Evolutionary conservation across 2,888 invertebrate species (phyloP).

Genomic region (Apotomis capreana): DNA sequence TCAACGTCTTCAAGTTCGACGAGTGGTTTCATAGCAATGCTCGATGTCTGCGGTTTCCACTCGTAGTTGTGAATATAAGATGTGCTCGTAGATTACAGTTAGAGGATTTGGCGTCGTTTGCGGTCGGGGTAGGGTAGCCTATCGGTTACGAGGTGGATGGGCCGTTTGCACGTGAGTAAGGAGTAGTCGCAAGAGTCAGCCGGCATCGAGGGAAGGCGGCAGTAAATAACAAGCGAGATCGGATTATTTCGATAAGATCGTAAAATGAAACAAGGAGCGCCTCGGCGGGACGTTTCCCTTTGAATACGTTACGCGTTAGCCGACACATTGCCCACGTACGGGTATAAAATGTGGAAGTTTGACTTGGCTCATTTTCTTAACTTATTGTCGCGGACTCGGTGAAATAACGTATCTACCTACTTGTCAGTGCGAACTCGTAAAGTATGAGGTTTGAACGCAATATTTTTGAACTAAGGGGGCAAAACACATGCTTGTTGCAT

Average conservation of each 20-base stretch:
- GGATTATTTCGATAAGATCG: slow-evolving; percentile 83
- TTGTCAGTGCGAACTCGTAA: not conserved
- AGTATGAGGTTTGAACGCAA: not conserved
- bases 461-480: not conserved
- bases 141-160: slow-evolving; percentile 55
- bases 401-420: slow-evolving; percentile 9
- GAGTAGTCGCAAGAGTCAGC: slow-evolving; percentile 47
- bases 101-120: slow-evolving; percentile 63
- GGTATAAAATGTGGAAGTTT: slow-evolving; percentile 63
- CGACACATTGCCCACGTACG: slow-evolving; percentile 62
- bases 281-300: slow-evolving; percentile 73
- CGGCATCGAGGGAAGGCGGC: slow-evolving; percentile 73
- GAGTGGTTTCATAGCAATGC: slow-evolving; percentile 56
- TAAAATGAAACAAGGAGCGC: slow-evolving; percentile 81
- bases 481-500: no score
- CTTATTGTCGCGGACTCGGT: slow-evolving; percentile 30
- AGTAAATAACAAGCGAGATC: slow-evolving; percentile 82
- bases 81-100: slow-evolving; percentile 53
- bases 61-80: slow-evolving; percentile 60
- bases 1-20: slow-evolving; percentile 56
- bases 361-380: slow-evolving; percentile 56
- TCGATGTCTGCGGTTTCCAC: slow-evolving; percentile 55
- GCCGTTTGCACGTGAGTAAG: slow-evolving; percentile 58
- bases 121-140: slow-evolving; percentile 63
- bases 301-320: slow-evolving; percentile 71